Conservation (phyloP, 2,797 vertebrate species). For the Centroberyx gerrardi region DNA sequence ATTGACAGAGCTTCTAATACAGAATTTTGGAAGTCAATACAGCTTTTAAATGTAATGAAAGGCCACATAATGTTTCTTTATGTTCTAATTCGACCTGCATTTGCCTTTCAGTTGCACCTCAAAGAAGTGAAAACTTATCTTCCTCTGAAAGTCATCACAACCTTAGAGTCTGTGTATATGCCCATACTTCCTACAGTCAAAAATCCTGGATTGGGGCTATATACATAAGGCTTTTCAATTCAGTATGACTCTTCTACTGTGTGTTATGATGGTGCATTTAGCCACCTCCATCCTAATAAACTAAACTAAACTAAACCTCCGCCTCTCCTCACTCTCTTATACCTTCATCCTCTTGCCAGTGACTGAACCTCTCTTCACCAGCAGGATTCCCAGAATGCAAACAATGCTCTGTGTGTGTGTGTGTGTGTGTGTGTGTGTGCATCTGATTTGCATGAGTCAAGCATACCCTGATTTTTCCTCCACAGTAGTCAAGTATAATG, state of each 20-base stretch:
- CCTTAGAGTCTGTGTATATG: not conserved
- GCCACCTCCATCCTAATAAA: too few species aligned
- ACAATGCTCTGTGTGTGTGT: conserved; percentile 11
- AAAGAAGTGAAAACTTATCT: too few species aligned
- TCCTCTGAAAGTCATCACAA: too few species aligned
- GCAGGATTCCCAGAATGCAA: conserved; percentile 25
- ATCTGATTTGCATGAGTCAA: conserved; percentile 18
- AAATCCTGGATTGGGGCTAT: not conserved
- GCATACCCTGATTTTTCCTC: not conserved
- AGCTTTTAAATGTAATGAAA: not conserved
- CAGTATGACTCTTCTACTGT: not conserved
- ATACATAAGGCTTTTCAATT: conserved; percentile 1
- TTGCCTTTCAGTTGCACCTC: too few species aligned
- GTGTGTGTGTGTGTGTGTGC: not conserved
- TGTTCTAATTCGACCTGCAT: too few species aligned
- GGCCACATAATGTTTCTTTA: not conserved
- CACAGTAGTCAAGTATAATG: conserved; percentile 1
- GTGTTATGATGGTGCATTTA: conserved; percentile 7
- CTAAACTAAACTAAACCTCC: too few species aligned
- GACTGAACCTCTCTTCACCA: conserved; percentile 5
- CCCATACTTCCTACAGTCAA: not conserved
- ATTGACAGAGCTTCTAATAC: not conserved
- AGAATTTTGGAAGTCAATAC: not conserved
- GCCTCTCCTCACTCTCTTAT: not conserved
- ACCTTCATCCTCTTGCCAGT: not conserved